A percentile compares a stretch with the other conserved stretches of the same genome.
These are phyloP conservation scores for Microcebus jonahi DNA, from an alignment of 2,113 vertebrate species.

Conservation along the genomic window DNA sequence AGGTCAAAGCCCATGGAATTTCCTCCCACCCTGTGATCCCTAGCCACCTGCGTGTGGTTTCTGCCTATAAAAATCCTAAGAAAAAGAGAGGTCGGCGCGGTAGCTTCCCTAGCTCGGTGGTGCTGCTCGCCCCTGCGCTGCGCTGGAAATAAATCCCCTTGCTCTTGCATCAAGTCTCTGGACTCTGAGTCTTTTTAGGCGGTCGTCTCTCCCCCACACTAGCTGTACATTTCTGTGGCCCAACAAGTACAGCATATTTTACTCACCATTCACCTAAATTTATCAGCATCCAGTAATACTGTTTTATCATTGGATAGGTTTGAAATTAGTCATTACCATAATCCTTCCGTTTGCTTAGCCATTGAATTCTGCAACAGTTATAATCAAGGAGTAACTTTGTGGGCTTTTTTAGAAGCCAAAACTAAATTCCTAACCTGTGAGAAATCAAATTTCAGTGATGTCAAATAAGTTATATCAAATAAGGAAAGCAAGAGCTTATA, in stretches of 20 bases:
- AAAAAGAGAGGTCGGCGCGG: no score
- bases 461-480: slow-evolving; percentile 32
- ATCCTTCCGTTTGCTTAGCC: slow-evolving; percentile 52
- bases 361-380: slow-evolving; percentile 20
- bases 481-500: background rate
- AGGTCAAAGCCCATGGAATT: no score
- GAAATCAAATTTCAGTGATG: slow-evolving; percentile 38
- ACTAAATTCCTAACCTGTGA: slow-evolving; percentile 67
- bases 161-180: no score
- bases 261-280: background rate
- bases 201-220: no score
- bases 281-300: background rate
- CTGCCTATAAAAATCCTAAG: no score
- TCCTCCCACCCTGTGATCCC: no score
- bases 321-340: slow-evolving; percentile 50
- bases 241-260: background rate
- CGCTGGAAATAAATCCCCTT: no score
- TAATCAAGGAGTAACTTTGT: slow-evolving; percentile 49
- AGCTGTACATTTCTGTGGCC: no score
- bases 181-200: no score
- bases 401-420: slow-evolving; percentile 10
- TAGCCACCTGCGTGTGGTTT: no score
- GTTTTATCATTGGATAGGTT: slow-evolving; percentile 40
- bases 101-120: no score
- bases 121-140: no score